Conservation (phyloP, 1,140 invertebrate species). For the Panulirus ornatus region DNA sequence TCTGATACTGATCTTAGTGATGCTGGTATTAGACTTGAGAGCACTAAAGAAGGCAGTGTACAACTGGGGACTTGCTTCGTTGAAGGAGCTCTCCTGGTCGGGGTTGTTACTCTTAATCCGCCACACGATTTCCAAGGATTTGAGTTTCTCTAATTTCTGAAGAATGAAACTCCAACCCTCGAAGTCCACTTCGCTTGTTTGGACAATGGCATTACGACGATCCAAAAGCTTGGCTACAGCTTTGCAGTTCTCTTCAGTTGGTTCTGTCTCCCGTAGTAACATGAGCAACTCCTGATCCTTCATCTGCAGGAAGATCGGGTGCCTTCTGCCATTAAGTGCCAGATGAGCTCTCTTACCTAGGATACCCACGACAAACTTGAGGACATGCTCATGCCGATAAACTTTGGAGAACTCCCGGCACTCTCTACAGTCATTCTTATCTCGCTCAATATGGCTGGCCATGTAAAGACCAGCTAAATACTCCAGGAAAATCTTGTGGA, state of each 20-base stretch:
- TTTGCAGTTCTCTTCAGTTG: slow-evolving; percentile 59
- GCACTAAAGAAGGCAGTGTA: slow-evolving; percentile 69
- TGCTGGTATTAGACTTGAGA: slow-evolving; percentile 61
- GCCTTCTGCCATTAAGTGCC: slow-evolving; percentile 46
- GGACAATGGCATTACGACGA: slow-evolving; percentile 48
- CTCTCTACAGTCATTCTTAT: slow-evolving; percentile 48
- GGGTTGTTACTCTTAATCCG: slow-evolving; percentile 74
- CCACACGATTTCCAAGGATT: slow-evolving; percentile 69
- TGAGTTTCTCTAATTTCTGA: slow-evolving; percentile 63
- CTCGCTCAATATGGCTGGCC: slow-evolving; percentile 59
- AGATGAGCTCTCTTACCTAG: slow-evolving; percentile 61
- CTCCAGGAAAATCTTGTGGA: slow-evolving; percentile 74
- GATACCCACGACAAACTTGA: slow-evolving; percentile 71
- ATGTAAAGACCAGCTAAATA: slow-evolving; percentile 72
- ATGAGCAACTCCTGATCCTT: slow-evolving; percentile 63
- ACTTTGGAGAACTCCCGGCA: slow-evolving; percentile 59
- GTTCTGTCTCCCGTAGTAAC: slow-evolving; percentile 65
- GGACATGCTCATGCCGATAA: slow-evolving; percentile 63
- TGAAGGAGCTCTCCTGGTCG: slow-evolving; percentile 74
- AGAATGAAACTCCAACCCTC: slow-evolving; percentile 72
- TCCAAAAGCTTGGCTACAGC: slow-evolving; percentile 69
- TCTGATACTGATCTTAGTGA: slow-evolving; percentile 63
- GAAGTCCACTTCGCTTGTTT: slow-evolving; percentile 72
- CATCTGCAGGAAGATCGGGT: slow-evolving; percentile 58
- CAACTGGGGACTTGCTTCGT: slow-evolving; percentile 63